These are phyloP conservation scores for Mola mola DNA, from an alignment of 2,113 vertebrate genomes.

Conservation along the genomic window DNA sequence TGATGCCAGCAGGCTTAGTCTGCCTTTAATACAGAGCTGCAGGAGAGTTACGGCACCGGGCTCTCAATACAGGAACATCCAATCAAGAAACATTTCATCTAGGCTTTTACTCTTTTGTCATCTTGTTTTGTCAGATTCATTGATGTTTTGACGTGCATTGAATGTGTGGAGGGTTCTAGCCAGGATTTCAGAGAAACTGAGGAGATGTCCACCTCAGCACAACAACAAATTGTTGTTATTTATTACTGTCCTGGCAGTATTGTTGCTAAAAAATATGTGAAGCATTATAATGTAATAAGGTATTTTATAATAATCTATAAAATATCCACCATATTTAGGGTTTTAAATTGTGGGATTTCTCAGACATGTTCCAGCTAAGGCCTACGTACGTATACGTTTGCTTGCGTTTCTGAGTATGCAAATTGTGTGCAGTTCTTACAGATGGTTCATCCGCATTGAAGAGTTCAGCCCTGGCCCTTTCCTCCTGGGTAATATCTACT, in stretches of 20 bases:
- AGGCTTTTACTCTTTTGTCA: constrained; percentile 30
- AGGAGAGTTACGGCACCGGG: constrained; percentile 59
- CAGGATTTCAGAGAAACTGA: too few species aligned
- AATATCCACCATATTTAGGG: too few species aligned
- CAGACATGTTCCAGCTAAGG: too few species aligned
- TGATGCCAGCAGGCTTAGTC: constrained; percentile 77
- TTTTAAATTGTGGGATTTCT: too few species aligned
- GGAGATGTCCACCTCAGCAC: too few species aligned
- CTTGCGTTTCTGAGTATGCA: neutral
- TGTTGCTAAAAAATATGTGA: too few species aligned
- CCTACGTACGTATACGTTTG: neutral
- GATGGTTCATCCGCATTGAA: constrained; percentile 80
- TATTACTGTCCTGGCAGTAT: too few species aligned
- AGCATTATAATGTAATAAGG: too few species aligned
- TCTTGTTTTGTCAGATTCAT: constrained; percentile 26
- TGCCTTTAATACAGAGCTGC: constrained; percentile 78
- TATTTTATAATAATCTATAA: too few species aligned
- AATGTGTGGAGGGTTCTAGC: too few species aligned
- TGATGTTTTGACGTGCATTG: constrained; percentile 7
- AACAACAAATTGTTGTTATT: too few species aligned
- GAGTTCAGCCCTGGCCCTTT: constrained; percentile 83
- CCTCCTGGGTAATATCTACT: constrained; percentile 80
- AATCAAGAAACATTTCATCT: constrained; percentile 55
- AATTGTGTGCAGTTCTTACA: constrained; percentile 62
- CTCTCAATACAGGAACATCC: constrained; percentile 59